Evolutionary conservation across 2,888 invertebrate genomes (phyloP), one percentile per base, ranked within the genome.

Genomic region (Cinara cedri): DNA sequence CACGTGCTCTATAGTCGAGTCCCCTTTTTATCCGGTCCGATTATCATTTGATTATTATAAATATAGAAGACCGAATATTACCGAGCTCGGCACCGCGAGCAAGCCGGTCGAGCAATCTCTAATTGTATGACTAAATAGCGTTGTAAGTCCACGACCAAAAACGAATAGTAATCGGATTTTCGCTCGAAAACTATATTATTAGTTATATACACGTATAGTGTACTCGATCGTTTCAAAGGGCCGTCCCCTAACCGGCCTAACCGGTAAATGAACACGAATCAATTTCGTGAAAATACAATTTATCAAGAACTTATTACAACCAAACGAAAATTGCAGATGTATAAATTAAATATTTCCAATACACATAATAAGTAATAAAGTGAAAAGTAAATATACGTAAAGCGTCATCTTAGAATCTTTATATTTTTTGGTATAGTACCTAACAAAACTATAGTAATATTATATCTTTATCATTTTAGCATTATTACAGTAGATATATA

Each of bases 121-220:
- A 4, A 34, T 34, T 34, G 34, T 34, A 6, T 6, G 34, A 34
- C 6, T 34, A n/a, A 54, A 54, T 21, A 55, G 19, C 46, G 46
- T 21, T 13, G 44, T 1, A 34, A 46, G 46, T 65, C 46, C 46
- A 16, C 2, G 14, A 16, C 51, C 42, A n/a, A 75, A 62, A 76
- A 76, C 66, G 44, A 76, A 57, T 68, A 42, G 9, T 76, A 76
- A 76, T 76, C 34, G 10, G 26, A 76, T 76, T 76, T 57, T 46
- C 13, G 26, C 21, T 9, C 3, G 13, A 19, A 24, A 0, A 44
- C n/a, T 2, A 55, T 57, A 76, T 46, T 46, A 26, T 19, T 16
- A 46, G 34, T 65, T 54, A 62, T 62, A 72, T 34, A n/a, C 10
- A 1, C 49, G 10, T 10, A 13, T n/a, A n/a, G n/a, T 42, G 0